Evolutionary conservation across 2,113 vertebrate genomes (phyloP).

Genomic region (Anolis carolinensis): DNA sequence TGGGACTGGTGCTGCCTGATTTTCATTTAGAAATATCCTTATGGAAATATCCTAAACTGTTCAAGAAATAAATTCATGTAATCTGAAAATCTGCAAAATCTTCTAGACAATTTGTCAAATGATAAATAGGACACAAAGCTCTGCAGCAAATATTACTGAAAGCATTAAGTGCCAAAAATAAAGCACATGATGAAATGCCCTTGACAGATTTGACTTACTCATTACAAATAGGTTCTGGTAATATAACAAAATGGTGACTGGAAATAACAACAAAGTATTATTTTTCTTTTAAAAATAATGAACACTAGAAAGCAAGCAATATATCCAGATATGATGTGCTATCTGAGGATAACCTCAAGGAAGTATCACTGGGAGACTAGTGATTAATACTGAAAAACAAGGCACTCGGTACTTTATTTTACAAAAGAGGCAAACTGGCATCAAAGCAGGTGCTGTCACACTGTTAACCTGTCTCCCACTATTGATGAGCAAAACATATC

Average conservation of each 20-base stretch:
- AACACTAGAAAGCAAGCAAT: background rate
- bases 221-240: constrained; percentile 17
- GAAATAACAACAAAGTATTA: background rate
- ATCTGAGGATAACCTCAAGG: constrained; percentile 1
- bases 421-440: background rate
- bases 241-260: background rate
- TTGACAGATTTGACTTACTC: constrained; percentile 6
- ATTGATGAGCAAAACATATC: no score
- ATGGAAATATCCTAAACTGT: background rate
- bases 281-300: background rate
- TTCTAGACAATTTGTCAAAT: constrained; percentile 28
- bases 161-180: constrained; percentile 17
- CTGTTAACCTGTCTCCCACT: no score
- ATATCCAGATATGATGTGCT: background rate
- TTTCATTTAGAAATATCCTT: background rate
- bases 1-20: background rate
- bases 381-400: background rate
- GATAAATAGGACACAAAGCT: constrained; percentile 7
- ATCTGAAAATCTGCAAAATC: constrained; percentile 12
- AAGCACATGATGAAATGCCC: background rate
- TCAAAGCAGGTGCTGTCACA: no score
- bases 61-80: constrained; percentile 1
- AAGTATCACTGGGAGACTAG: background rate
- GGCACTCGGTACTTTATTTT: background rate
- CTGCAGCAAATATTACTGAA: background rate